Evolutionary conservation across 2,888 invertebrate genomes (phyloP), one percentile per base, ranked within the genome.

Genomic region (Monochamus alternatus): DNA sequence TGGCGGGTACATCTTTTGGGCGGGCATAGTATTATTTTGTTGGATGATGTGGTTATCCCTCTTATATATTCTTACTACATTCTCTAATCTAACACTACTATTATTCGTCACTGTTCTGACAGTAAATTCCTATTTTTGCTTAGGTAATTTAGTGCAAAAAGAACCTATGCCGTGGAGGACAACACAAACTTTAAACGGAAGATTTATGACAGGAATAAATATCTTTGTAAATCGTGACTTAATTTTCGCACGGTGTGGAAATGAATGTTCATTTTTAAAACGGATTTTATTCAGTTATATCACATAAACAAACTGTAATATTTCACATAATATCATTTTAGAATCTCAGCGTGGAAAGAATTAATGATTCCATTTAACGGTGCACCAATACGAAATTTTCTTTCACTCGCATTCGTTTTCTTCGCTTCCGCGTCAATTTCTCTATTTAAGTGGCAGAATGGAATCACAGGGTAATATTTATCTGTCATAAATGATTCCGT

Each of bases 391-490:
- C 62, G 52, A 38, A 63, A 63, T 63, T 52, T 51, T 44, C 30
- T 32, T 22, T 32, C 63, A 51, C 63, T 31, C 47, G 62, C 71
- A 52, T 69, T 69, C 47, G 70, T 70, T 65, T 70, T 10, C 74
- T 64, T 52, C 51, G 69, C 67, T 60, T 55, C 52, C 38, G n/a
- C 52, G 63, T 51, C 63, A 60, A 73, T 64, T 32, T 73, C 51
- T 73, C 65, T 65, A 60, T 64, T 32, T 64, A 64, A 69, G 60
- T 69, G 74, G 59, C 51, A 64, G 69, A 69, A 64, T 12, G 63
- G 69, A 74, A 74, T 74, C 64, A 63, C 67, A n/a, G 72, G 58
- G 66, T 71, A 75, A 75, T 75, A 75, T 75, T 75, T 75, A 72
- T 74, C 77, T 64, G 77, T 75, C 77, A 72, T 63, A 74, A 71